Percentiles rank a stretch among this genome's conserved stretches.
phyloP scores from a whole-genome alignment of 2,888 invertebrate species.

The Tridacna gigas region DNA sequence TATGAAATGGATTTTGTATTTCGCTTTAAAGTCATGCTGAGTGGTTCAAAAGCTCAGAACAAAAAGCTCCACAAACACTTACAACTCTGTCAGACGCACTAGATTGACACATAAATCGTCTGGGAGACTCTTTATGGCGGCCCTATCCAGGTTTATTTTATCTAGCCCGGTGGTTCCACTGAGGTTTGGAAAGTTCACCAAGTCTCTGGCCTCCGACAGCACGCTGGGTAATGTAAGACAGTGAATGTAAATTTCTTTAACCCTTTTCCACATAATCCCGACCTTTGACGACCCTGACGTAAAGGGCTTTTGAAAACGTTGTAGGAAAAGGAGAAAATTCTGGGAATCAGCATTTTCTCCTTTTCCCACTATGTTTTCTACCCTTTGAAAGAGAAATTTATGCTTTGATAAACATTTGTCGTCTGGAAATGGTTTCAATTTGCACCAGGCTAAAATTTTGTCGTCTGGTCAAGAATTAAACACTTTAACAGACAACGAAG shows the following conservation, averaged over 20 bases:
- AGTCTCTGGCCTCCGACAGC: conserved; percentile 92
- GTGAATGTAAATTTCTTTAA: neutral
- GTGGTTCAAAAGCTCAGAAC: too few relatives aligned
- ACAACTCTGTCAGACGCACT: conserved; percentile 94
- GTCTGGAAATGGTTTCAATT: too few relatives aligned
- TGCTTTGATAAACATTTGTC: too few relatives aligned
- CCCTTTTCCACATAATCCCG: neutral
- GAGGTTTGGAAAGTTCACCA: conserved; percentile 93
- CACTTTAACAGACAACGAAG: too few relatives aligned
- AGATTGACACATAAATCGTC: conserved; percentile 90
- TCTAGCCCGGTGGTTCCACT: conserved; percentile 92
- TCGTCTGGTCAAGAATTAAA: too few relatives aligned
- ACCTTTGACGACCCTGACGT: neutral
- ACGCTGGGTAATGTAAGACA: conserved; percentile 87
- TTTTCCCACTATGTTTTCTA: neutral
- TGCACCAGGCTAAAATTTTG: too few relatives aligned
- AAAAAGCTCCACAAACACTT: conserved; percentile 84
- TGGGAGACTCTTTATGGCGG: conserved; percentile 91
- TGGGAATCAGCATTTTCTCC: neutral
- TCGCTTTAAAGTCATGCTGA: too few relatives aligned
- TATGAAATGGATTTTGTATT: too few relatives aligned
- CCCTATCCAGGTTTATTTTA: conserved; percentile 92
- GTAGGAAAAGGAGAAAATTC: neutral
- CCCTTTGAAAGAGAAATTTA: too few relatives aligned
- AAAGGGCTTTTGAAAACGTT: neutral